Evolutionary conservation across 2,113 vertebrate species (phyloP).

Genomic region (Ahaetulla prasina): DNA sequence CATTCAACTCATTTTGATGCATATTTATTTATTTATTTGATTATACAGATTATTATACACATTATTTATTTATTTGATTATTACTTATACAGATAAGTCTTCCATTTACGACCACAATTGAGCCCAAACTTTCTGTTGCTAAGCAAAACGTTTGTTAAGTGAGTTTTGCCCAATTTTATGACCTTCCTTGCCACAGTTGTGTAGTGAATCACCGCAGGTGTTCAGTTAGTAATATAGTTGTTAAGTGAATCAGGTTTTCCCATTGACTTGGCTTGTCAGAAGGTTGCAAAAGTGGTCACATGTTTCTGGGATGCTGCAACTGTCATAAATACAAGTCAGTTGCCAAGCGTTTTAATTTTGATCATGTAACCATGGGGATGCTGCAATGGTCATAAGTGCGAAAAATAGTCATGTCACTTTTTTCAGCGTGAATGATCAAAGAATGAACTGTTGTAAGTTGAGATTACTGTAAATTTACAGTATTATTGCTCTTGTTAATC

Average conservation of each 20-base stretch:
- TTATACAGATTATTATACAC: too few species aligned
- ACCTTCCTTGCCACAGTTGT: background rate
- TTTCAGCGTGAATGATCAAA: background rate
- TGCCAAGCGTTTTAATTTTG: background rate
- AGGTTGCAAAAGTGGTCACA: background rate
- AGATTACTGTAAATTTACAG: background rate
- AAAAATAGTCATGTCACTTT: background rate
- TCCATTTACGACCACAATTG: background rate
- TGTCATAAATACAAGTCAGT: background rate
- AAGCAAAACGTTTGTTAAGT: background rate
- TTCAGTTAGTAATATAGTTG: background rate
- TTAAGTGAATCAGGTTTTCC: background rate
- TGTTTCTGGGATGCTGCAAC: background rate
- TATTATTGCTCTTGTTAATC: background rate
- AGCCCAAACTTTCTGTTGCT: background rate
- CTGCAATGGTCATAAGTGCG: background rate
- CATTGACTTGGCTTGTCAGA: background rate
- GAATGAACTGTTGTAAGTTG: background rate
- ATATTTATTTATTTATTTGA: too few species aligned
- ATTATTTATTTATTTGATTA: too few species aligned
- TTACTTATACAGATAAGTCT: background rate
- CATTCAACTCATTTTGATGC: background rate
- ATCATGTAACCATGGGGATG: background rate
- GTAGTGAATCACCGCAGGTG: background rate
- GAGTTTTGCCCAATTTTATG: background rate